Conservation (phyloP, 2,797 vertebrate genomes). For the Brachyalestes nurse region DNA sequence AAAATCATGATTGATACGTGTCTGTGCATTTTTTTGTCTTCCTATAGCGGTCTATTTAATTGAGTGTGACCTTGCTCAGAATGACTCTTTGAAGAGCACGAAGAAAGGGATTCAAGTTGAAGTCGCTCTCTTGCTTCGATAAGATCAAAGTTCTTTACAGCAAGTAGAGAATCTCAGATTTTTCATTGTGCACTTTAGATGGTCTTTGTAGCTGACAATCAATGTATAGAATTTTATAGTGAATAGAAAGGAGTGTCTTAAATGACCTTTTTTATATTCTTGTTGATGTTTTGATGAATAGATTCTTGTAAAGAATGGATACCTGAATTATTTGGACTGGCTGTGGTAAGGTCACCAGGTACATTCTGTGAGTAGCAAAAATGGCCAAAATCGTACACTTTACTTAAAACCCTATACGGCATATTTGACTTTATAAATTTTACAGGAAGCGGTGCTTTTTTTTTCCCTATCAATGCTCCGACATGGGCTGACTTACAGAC, state of each 20-base stretch:
- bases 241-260: background rate
- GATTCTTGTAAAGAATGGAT: too few species aligned
- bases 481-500: constrained; percentile 38
- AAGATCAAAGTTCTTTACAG: constrained; percentile 55
- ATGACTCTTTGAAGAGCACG: background rate
- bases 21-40: background rate
- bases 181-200: background rate
- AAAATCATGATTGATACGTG: background rate
- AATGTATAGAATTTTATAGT: background rate
- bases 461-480: constrained; percentile 37
- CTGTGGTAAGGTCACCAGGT: background rate
- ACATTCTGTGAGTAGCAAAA: background rate
- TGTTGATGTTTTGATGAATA: too few species aligned
- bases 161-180: constrained; percentile 37
- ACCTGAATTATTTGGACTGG: too few species aligned
- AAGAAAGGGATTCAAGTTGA: background rate
- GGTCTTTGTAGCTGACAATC: background rate
- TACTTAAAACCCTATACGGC: constrained; percentile 18
- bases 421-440: constrained; percentile 45
- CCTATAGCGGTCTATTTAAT: background rate
- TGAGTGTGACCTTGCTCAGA: background rate
- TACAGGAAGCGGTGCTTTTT: constrained; percentile 39
- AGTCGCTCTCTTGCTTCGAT: constrained; percentile 57
- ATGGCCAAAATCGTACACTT: background rate
- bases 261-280: too few species aligned